Conservation (phyloP, 2,113 vertebrate genomes). For the Neolamprologus brichardi region DNA sequence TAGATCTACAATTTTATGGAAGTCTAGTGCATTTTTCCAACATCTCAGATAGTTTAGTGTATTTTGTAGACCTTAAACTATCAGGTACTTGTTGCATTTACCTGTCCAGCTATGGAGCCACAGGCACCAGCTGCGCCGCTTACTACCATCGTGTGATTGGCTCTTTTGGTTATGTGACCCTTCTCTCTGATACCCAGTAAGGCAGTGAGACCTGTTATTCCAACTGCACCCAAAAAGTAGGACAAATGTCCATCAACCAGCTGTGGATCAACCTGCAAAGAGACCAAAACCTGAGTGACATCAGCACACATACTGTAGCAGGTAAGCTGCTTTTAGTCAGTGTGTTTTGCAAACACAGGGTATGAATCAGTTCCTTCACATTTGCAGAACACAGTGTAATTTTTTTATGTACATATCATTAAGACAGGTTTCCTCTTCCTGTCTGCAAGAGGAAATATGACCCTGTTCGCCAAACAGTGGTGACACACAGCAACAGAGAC, state of each 20-base stretch:
- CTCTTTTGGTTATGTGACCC: slow-evolving; percentile 78
- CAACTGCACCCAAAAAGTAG: slow-evolving; percentile 84
- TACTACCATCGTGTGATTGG: slow-evolving; percentile 90
- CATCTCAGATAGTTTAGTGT: neutral
- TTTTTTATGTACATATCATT: neutral
- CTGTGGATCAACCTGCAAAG: slow-evolving; percentile 75
- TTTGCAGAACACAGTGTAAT: neutral
- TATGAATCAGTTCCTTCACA: neutral
- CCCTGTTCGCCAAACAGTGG: neutral
- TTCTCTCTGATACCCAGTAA: slow-evolving; percentile 86
- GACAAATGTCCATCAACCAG: slow-evolving; percentile 84
- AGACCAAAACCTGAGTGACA: neutral
- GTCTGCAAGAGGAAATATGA: neutral
- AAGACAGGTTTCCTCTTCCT: neutral
- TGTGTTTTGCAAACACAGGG: neutral
- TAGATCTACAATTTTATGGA: neutral
- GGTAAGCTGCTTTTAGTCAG: neutral
- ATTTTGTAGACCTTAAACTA: neutral
- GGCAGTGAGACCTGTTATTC: slow-evolving; percentile 86
- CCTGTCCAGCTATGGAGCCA: slow-evolving; percentile 92
- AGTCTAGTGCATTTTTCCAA: neutral
- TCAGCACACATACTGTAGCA: neutral
- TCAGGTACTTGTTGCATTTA: slow-evolving; percentile 29
- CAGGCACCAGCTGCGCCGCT: slow-evolving; percentile 93
- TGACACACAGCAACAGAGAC: slow-evolving; percentile 48